phyloP scores from a whole-genome alignment of 2,888 invertebrate genomes.

The Vesta saturnalis region DNA sequence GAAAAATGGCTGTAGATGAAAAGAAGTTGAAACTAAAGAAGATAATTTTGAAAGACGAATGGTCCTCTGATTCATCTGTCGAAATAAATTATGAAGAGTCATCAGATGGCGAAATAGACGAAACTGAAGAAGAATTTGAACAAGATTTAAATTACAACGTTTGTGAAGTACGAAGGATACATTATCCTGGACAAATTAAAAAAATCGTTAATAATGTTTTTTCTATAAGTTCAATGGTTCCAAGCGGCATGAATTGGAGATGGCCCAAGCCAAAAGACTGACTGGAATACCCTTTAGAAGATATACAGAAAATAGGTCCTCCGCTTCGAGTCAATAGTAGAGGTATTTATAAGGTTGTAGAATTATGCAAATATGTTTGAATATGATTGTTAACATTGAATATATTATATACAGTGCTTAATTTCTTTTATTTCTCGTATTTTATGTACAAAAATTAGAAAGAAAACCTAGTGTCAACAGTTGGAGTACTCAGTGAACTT shows the following conservation, averaged over 20 bases:
- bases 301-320: neutral
- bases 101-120: neutral
- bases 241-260: neutral
- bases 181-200: neutral
- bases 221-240: neutral
- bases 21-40: neutral
- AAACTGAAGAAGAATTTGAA: neutral
- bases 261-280: neutral
- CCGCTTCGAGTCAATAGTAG: neutral
- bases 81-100: too few species aligned
- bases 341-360: neutral
- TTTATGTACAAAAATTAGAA: neutral
- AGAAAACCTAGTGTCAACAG: too few species aligned
- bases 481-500: too few species aligned
- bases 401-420: neutral
- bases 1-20: neutral
- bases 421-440: neutral
- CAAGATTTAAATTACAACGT: neutral
- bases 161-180: neutral
- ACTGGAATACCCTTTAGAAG: neutral
- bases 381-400: neutral
- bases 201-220: neutral
- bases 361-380: neutral
- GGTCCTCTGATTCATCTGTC: neutral
- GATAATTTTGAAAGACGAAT: neutral